Conservation (phyloP, 2,113 vertebrate species). For the Mus musculus region GRCm39 chr1:88445501-88446000, state of each 20-base stretch:
- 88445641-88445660: background rate
- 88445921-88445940: background rate
- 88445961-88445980: background rate
- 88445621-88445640: background rate
- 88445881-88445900: background rate
- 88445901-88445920: background rate
- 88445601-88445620: background rate
- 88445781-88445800: background rate
- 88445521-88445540: background rate
- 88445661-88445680: background rate
- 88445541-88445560: background rate
- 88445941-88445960: background rate
- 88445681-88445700: fast-evolving
- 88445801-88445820: no score
- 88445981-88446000: background rate
- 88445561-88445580: background rate
- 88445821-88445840: background rate
- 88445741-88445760: background rate
- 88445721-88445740: no score
- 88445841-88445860: background rate
- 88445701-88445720: background rate
- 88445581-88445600: no score
- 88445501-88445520: no score
- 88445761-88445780: background rate
- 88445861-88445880: background rate